phyloP scores from a whole-genome alignment of 2,797 vertebrate species.

The Brachyalestes nurse region DNA sequence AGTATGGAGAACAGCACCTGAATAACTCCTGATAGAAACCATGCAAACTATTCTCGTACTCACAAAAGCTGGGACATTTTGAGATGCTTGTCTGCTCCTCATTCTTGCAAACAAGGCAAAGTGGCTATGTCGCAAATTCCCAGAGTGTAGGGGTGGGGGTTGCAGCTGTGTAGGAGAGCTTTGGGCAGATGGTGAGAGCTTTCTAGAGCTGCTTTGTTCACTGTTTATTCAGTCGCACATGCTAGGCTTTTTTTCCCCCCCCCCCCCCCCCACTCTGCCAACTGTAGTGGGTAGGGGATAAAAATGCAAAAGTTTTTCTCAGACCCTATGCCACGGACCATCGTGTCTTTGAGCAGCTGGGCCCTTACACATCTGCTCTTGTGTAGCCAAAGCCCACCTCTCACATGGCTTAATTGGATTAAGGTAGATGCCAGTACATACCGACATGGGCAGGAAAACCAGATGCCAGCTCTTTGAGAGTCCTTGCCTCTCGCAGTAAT shows the following conservation, averaged over 20 bases:
- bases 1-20: neutral
- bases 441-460: constrained; percentile 24
- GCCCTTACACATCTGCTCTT: constrained; percentile 23
- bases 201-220: constrained; percentile 49
- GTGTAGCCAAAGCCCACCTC: constrained; percentile 23
- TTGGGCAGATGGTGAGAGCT: constrained; percentile 53
- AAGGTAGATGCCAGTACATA: constrained; percentile 48
- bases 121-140: constrained; percentile 26
- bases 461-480: constrained; percentile 40
- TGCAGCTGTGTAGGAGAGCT: constrained; percentile 49
- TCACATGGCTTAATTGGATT: constrained; percentile 50
- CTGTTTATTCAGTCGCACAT: constrained; percentile 46
- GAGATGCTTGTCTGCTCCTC: constrained; percentile 15
- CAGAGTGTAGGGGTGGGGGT: constrained; percentile 1
- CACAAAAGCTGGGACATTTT: constrained; percentile 9
- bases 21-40: neutral
- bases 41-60: neutral
- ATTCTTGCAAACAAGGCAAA: constrained; percentile 37
- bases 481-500: constrained; percentile 18
- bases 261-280: constrained; percentile 7
- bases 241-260: neutral
- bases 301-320: constrained; percentile 19
- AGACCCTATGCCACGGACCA: constrained; percentile 34
- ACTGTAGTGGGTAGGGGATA: constrained; percentile 25
- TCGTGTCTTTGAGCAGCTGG: constrained; percentile 42